Evolutionary conservation across 2,797 vertebrate genomes (phyloP).

Genomic region (Cyclopterus lumpus): DNA sequence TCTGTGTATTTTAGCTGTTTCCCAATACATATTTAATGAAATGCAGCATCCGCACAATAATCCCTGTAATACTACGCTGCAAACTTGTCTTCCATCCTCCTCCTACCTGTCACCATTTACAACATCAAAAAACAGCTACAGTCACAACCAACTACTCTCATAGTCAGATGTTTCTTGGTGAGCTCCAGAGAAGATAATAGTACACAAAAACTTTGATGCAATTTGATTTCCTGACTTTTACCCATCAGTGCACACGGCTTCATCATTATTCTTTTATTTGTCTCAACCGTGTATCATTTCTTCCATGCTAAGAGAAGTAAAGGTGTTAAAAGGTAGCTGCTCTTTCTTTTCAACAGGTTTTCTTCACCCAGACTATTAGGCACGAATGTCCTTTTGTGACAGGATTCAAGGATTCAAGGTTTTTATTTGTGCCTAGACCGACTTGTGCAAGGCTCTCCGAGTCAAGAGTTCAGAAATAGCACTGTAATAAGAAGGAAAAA

Average conservation of each 20-base stretch:
- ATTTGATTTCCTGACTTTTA: not conserved
- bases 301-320: not conserved
- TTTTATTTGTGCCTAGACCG: too few species aligned
- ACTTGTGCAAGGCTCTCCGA: too few species aligned
- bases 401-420: too few species aligned
- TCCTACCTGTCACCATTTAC: not conserved
- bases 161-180: not conserved
- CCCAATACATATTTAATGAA: too few species aligned
- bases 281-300: not conserved
- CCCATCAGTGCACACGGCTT: not conserved
- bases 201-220: not conserved
- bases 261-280: not conserved
- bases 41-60: not conserved
- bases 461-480: too few species aligned
- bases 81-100: not conserved
- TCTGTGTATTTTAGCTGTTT: not conserved
- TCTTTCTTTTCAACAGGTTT: not conserved
- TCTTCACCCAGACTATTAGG: not conserved
- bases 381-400: constrained; percentile 8
- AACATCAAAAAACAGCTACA: not conserved
- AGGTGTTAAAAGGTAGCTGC: constrained; percentile 4
- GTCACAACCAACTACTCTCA: not conserved
- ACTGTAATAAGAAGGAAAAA: too few species aligned
- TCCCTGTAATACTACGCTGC: not conserved
- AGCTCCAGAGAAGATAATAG: not conserved